phyloP scores from a whole-genome alignment of 2,888 invertebrate species.

The Philhelius pedissequus region DNA sequence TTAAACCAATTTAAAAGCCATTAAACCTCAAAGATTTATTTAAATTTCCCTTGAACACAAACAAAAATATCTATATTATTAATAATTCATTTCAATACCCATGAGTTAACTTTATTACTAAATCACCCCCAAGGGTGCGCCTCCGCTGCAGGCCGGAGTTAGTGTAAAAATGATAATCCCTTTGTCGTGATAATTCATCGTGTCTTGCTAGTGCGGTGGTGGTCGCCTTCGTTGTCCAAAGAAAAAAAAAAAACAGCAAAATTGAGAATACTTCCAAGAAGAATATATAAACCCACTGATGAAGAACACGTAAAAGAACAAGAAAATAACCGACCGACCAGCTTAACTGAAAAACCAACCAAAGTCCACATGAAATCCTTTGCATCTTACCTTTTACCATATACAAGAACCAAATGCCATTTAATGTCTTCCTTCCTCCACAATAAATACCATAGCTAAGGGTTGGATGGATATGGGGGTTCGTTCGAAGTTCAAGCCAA shows the following conservation, averaged over 20 bases:
- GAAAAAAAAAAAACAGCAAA: constrained; percentile 8
- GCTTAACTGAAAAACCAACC: constrained; percentile 56
- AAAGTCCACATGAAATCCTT: constrained; percentile 56
- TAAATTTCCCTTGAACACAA: background rate
- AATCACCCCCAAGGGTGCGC: constrained; percentile 62
- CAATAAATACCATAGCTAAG: background rate
- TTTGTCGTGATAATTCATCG: constrained; percentile 78
- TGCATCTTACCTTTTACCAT: constrained; percentile 36
- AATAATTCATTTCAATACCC: constrained; percentile 67
- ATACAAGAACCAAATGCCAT: constrained; percentile 46
- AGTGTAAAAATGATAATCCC: constrained; percentile 79
- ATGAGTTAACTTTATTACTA: constrained; percentile 58
- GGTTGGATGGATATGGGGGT: background rate
- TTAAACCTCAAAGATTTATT: constrained; percentile 51
- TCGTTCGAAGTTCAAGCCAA: background rate
- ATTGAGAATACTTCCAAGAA: constrained; percentile 18
- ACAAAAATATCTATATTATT: constrained; percentile 31
- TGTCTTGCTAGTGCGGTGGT: background rate
- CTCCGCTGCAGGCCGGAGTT: constrained; percentile 19
- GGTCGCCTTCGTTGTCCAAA: background rate
- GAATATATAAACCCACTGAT: no score
- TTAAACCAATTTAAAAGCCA: constrained; percentile 58
- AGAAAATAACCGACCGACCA: background rate
- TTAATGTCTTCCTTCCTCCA: constrained; percentile 38
- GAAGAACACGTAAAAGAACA: background rate